A percentile compares a stretch with the other conserved stretches of the same genome.
These are phyloP conservation scores for Sebastes diaconus DNA, from an alignment of 2,797 vertebrate genomes.

Conservation along the genomic window DNA sequence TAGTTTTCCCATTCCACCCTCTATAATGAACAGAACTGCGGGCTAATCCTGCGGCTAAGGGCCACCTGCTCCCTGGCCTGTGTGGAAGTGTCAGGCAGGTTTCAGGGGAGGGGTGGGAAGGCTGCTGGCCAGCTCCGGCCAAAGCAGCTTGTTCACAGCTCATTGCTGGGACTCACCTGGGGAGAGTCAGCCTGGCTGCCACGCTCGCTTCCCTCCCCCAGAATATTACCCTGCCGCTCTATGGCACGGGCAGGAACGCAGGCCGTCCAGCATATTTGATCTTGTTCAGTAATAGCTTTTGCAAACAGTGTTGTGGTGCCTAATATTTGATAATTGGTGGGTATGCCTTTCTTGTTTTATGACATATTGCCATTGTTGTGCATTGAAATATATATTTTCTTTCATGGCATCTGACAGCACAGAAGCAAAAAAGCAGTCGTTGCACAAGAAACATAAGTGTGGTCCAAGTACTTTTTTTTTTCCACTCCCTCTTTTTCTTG, in stretches of 20 bases:
- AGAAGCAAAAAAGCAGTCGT: neutral
- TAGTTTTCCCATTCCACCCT: conserved; percentile 26
- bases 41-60: conserved; percentile 63
- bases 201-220: conserved; percentile 32
- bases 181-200: conserved; percentile 74
- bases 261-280: conserved; percentile 58
- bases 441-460: neutral
- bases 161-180: conserved; percentile 79
- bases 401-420: neutral
- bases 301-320: conserved; percentile 50
- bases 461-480: conserved; percentile 25
- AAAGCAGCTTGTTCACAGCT: conserved; percentile 83
- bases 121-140: conserved; percentile 63
- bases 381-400: neutral
- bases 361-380: conserved; percentile 9
- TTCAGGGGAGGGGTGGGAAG: conserved; percentile 46
- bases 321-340: conserved; percentile 51
- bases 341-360: conserved; percentile 30
- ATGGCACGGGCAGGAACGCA: conserved; percentile 42
- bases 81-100: conserved; percentile 59
- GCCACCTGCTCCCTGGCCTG: conserved; percentile 78
- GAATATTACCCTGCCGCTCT: conserved; percentile 45
- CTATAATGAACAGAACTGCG: conserved; percentile 43
- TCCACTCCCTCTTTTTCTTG: neutral
- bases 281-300: conserved; percentile 51